Conservation (phyloP, 2,113 vertebrate species). For the Psammodynastes pulverulentus region DNA sequence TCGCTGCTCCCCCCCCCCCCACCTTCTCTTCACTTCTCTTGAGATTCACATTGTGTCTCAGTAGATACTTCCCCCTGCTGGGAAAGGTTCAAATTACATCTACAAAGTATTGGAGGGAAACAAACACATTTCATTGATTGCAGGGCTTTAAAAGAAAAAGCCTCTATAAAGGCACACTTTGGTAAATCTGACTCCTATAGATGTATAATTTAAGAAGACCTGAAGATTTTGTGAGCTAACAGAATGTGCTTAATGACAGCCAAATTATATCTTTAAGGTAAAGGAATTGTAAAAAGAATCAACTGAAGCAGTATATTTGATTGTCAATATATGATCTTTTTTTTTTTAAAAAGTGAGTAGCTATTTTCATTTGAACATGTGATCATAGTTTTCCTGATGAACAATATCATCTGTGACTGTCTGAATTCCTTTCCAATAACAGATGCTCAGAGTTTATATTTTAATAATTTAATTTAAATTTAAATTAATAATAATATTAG, state of each 20-base stretch:
- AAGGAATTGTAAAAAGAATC: neutral
- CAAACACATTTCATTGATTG: neutral
- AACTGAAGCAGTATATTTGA: neutral
- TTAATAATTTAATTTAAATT: no score
- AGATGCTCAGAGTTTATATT: no score
- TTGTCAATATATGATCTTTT: neutral
- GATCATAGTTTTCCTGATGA: neutral
- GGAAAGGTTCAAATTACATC: conserved; percentile 69
- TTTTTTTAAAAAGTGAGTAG: neutral
- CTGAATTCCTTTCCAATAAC: neutral
- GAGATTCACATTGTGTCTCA: conserved; percentile 16
- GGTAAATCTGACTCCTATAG: neutral
- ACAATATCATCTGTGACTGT: neutral
- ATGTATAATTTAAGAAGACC: conserved; percentile 21
- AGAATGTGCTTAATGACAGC: neutral
- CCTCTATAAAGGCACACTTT: neutral
- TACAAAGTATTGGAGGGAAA: conserved; percentile 3
- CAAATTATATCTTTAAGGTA: neutral
- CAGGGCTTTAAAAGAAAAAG: neutral
- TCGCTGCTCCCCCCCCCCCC: neutral
- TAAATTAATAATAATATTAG: neutral
- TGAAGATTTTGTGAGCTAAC: conserved; percentile 7
- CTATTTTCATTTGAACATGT: neutral
- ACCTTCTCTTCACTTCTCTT: neutral
- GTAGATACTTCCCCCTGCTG: conserved; percentile 72